Conservation (phyloP, 2,113 vertebrate genomes). For the Oncorhynchus tshawytscha region DNA sequence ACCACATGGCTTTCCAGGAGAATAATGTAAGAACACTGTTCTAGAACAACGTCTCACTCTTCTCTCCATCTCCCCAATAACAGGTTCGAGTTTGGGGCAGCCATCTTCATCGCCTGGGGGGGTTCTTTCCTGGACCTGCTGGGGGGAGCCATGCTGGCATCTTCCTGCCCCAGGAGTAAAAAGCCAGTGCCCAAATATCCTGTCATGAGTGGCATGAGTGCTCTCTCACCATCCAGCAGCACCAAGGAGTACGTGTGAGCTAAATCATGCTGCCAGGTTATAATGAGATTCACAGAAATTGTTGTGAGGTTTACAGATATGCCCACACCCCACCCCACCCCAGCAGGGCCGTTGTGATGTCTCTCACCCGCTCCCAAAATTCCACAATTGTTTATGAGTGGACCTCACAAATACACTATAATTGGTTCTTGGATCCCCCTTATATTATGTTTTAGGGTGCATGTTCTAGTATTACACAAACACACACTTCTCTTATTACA, state of each 20-base stretch:
- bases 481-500: constrained; percentile 19
- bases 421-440: constrained; percentile 47
- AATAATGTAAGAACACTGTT: too few relatives aligned
- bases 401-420: constrained; percentile 56
- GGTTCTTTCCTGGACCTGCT: constrained; percentile 80
- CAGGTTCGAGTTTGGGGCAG: constrained; percentile 88
- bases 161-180: constrained; percentile 77
- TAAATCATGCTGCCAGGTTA: too few relatives aligned
- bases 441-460: constrained; percentile 31
- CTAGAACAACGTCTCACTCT: neutral
- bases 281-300: too few relatives aligned
- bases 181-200: constrained; percentile 78
- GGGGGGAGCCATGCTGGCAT: constrained; percentile 81
- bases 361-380: constrained; percentile 54
- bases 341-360: constrained; percentile 44
- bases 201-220: constrained; percentile 32
- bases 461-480: constrained; percentile 9
- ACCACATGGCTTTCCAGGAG: too few relatives aligned
- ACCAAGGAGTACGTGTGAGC: constrained; percentile 83
- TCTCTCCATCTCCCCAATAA: neutral
- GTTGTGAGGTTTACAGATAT: too few relatives aligned
- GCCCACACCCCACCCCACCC: neutral
- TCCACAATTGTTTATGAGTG: constrained; percentile 60
- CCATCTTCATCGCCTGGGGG: constrained; percentile 88
- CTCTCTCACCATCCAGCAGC: constrained; percentile 59